Evolutionary conservation across 2,113 vertebrate genomes (phyloP), one percentile per base, ranked within the genome.

Genomic region (Amphilophus citrinellus): DNA sequence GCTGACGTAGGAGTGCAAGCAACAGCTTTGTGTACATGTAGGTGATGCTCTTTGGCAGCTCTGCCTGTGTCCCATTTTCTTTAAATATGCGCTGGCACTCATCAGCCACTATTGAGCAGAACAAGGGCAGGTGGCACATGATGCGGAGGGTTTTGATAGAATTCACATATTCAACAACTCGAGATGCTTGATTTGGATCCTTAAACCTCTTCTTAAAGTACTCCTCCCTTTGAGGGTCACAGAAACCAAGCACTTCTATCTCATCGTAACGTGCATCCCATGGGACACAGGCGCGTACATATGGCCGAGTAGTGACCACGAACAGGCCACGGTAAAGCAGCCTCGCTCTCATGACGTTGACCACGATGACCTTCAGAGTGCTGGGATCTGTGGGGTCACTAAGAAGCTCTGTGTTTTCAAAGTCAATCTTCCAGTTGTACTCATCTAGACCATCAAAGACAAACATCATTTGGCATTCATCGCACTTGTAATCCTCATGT

Each of bases 61-160:
- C 82, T 6, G 71, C 84, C 1, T 27, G 32, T 1, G 80, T 1
- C 4, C 84, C 85, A 11, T 44, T 47, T 37, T 77, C 50, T 7
- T 11, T 79, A 44, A 94, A 92, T 3, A 84, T 1, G 7, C 3
- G 68, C 82, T 90, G 79, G 15, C 88, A 89, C 79, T 92, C 85
- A 15, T 84, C 59, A 2, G 89, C 91, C 65, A 94, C 84, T 57
- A 96, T 61, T 10, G 91, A 92, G 89, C 95, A 96, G 82, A 96
- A 96, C 79, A 94, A 37, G 1, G 96, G 96, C 73, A 94, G 80
- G 78, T 95, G 92, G 86, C 96, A 96, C 96, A 96, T 96, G 77
- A 95, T 90, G 73, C 85, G 82, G 18, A 96, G 82, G 4, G 94
- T 95, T 77, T 84, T 93, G 30, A 57, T 62, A 6, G 94, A 93